Evolutionary conservation across 1,140 invertebrate genomes (phyloP).

Genomic region (Pseudomyrmex concolor): DNA sequence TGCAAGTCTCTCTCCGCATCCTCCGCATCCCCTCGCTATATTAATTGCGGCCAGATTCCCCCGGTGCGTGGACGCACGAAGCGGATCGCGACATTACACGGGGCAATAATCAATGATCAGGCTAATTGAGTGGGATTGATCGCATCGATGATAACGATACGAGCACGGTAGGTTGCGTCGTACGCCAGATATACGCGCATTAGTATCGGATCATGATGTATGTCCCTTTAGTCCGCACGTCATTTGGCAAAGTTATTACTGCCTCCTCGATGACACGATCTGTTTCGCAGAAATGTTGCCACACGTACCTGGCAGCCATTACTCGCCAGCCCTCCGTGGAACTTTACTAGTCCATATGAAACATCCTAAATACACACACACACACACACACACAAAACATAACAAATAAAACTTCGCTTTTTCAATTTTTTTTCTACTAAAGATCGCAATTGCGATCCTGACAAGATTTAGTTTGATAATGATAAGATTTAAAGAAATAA

Average conservation of each 20-base stretch:
- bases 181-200: conserved; percentile 71
- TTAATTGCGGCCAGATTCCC: conserved; percentile 53
- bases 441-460: too few species aligned
- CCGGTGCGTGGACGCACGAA: conserved; percentile 53
- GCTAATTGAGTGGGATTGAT: conserved; percentile 85
- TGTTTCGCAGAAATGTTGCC: conserved; percentile 52
- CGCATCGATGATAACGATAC: conserved; percentile 83
- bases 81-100: conserved; percentile 74
- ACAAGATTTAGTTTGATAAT: too few species aligned
- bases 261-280: conserved; percentile 68
- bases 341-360: background rate
- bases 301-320: background rate
- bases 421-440: too few species aligned
- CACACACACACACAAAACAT: too few species aligned
- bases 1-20: conserved; percentile 55
- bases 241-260: conserved; percentile 78
- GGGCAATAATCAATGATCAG: conserved; percentile 85
- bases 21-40: conserved; percentile 10
- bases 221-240: conserved; percentile 73
- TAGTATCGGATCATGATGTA: conserved; percentile 80
- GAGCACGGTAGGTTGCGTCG: conserved; percentile 65
- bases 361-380: too few species aligned
- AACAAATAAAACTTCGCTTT: too few species aligned
- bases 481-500: background rate
- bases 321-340: too few species aligned